Evolutionary conservation across 1,140 invertebrate genomes (phyloP), one percentile per base, ranked within the genome.

Genomic region (Apis florea): DNA sequence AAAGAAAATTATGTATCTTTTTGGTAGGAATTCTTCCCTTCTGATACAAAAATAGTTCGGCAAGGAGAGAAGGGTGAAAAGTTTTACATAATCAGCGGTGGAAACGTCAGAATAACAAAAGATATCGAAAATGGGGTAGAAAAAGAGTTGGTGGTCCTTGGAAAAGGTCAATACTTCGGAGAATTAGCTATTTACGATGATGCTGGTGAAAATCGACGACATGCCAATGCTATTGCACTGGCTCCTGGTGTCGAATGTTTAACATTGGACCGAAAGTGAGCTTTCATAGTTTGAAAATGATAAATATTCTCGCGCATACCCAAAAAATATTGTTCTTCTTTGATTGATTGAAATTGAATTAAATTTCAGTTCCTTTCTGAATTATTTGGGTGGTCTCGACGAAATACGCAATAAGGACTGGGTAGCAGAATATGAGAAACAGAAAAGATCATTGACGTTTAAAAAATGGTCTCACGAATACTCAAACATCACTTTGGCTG

Each of bases 21-120:
- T 19, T 51, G 17, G 11, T 89, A 97, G 96, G 96, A 97, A 90
- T 97, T 97, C 89, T 99, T 98, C 92, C 95, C 96, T 69, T 95
- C 96, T 31, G 97, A 96, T 13, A 96, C 97, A 1, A 96, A 96
- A 85, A 98, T 99, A 80, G 96, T 99, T n/a, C 94, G 97, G 13
- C 97, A 99, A 93, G 98, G 98, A 0, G 98, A 98, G 68, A 95
- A 95, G 78, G 98, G 98, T 8, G 98, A 99, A 91, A 98, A 98
- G 86, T 99, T 99, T 93, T 99, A 97, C 91, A 98, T 99, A 79
- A 98, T 99, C 81, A 96, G 97, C 79, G 97, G 97, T 26, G 98
- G 98, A 19, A 96, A 96, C 83, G 98, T 98, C 47, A 95, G 96
- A 73, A 96, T 97, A 73, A 96, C 95, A 1, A 96, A 97, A 90